A percentile compares a stretch with the other conserved stretches of the same genome.
Evolutionary conservation across 2,888 invertebrate species (phyloP).

Genomic region (Plagodis pulveraria): DNA sequence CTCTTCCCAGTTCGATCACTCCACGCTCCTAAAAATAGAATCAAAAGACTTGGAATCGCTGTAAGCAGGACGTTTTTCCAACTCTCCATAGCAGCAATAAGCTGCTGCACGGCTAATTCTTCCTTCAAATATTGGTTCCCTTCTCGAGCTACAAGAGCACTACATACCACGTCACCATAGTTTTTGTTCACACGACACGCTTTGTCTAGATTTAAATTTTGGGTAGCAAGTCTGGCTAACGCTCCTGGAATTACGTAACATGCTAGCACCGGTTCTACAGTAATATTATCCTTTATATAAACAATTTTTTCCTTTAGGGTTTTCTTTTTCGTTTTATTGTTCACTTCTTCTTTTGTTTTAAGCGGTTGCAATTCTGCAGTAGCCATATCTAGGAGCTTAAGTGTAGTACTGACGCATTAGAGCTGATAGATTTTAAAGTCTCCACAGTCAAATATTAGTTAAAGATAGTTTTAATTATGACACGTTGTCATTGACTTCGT

Average conservation of each 20-base stretch:
- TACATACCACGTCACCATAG: constrained; percentile 88
- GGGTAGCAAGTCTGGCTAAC: constrained; percentile 90
- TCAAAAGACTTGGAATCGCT: constrained; percentile 80
- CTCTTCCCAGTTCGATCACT: constrained; percentile 84
- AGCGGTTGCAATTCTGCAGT: constrained; percentile 62
- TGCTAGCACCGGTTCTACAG: constrained; percentile 87
- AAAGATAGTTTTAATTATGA: constrained; percentile 41
- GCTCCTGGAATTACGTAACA: constrained; percentile 87
- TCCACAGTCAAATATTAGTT: constrained; percentile 50
- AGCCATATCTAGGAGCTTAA: constrained; percentile 49
- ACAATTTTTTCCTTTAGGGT: constrained; percentile 72
- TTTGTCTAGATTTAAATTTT: constrained; percentile 93
- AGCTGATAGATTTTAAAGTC: constrained; percentile 18
- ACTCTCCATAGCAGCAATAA: constrained; percentile 81
- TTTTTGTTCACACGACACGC: constrained; percentile 92
- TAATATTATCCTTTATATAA: constrained; percentile 83
- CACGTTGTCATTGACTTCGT: constrained; percentile 41
- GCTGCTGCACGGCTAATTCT: constrained; percentile 85
- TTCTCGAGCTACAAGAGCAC: constrained; percentile 88
- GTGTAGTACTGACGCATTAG: not conserved
- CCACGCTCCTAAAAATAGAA: constrained; percentile 86
- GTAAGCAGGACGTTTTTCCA: constrained; percentile 84
- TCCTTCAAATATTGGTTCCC: constrained; percentile 86
- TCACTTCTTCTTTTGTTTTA: constrained; percentile 41
- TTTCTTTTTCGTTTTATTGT: constrained; percentile 52